These are phyloP conservation scores for Aix galericulata DNA, from an alignment of 2,113 vertebrate species.

Conservation along the genomic window DNA sequence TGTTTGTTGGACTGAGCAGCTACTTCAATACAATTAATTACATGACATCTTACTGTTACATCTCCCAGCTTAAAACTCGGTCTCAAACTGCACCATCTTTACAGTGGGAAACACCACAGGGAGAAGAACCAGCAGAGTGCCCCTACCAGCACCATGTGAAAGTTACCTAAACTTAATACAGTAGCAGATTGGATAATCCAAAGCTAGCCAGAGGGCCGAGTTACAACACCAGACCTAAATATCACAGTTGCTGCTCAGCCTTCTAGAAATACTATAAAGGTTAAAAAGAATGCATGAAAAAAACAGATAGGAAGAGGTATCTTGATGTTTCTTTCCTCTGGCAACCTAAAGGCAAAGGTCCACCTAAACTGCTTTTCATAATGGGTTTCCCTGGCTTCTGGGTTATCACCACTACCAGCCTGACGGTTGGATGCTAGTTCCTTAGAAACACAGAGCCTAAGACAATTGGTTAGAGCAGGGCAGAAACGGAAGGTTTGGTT, in stretches of 20 bases:
- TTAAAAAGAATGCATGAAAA: neutral
- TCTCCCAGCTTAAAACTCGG: neutral
- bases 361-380: neutral
- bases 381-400: neutral
- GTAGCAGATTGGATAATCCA: neutral
- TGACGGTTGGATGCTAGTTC: neutral
- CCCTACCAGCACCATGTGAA: neutral
- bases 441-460: neutral
- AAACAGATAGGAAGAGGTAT: neutral
- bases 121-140: neutral
- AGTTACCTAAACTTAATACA: neutral
- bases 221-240: neutral
- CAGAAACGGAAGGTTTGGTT: neutral
- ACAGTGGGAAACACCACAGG: slow-evolving; percentile 16
- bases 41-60: neutral
- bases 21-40: slow-evolving; percentile 1
- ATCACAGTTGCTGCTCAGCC: neutral
- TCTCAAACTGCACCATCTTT: neutral
- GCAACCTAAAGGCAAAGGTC: neutral
- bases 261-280: neutral
- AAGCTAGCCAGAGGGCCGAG: neutral
- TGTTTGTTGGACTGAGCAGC: neutral
- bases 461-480: neutral
- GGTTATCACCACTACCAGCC: neutral
- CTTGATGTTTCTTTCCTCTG: neutral